Conservation (phyloP, 2,113 vertebrate genomes). For the Toxotes jaculatrix region DNA sequence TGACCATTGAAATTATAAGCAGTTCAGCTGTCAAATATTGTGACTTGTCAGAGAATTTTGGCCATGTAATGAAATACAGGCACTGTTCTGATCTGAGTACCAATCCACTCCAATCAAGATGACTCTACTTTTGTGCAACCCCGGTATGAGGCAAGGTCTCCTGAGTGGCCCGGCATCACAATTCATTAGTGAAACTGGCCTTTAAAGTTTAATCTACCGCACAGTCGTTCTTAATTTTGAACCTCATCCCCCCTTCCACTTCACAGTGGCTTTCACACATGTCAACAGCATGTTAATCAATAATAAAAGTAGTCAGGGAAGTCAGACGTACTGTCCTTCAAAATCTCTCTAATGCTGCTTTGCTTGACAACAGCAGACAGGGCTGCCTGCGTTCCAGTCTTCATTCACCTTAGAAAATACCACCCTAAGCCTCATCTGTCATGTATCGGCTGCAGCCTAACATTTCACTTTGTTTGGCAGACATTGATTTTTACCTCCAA, state of each 20-base stretch:
- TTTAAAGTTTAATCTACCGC: constrained; percentile 66
- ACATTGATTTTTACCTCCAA: constrained; percentile 82
- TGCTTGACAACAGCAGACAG: constrained; percentile 75
- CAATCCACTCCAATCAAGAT: constrained; percentile 61
- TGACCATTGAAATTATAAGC: neutral
- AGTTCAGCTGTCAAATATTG: constrained; percentile 31
- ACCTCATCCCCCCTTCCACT: constrained; percentile 21
- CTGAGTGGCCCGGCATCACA: constrained; percentile 54
- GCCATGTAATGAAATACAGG: constrained; percentile 2
- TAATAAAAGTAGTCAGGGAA: constrained; percentile 66
- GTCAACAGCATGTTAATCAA: constrained; percentile 65
- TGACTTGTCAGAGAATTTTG: constrained; percentile 30
- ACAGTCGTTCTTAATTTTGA: constrained; percentile 53
- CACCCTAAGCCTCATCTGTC: constrained; percentile 76
- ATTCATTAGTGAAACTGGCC: constrained; percentile 65
- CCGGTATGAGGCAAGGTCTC: constrained; percentile 38
- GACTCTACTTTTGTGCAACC: constrained; percentile 45
- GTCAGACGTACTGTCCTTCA: constrained; percentile 76
- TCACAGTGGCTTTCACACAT: constrained; percentile 44
- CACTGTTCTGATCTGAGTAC: constrained; percentile 35
- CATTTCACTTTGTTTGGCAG: constrained; percentile 82
- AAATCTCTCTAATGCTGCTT: constrained; percentile 64
- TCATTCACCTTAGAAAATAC: constrained; percentile 77
- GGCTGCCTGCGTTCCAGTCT: constrained; percentile 64
- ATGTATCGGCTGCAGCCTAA: constrained; percentile 77